Conservation (phyloP, 2,888 invertebrate species). For the Nasonia oneida region DNA sequence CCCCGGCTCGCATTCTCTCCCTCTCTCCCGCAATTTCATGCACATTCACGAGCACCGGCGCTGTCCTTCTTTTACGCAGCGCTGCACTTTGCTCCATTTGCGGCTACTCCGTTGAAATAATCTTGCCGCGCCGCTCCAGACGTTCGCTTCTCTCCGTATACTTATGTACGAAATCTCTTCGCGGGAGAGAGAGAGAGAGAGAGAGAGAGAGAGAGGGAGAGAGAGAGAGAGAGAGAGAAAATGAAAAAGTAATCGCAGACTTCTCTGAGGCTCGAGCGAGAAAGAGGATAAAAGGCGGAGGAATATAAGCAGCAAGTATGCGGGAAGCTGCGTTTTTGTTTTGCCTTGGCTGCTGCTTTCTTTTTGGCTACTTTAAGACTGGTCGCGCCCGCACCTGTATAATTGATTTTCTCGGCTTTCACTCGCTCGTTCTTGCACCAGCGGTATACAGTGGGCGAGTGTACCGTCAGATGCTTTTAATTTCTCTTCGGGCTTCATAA, state of each 20-base stretch:
- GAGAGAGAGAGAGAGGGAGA: neutral
- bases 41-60: neutral
- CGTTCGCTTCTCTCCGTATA: neutral
- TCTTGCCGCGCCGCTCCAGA: conserved; percentile 18
- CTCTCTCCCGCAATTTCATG: conserved; percentile 28
- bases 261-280: conserved; percentile 20
- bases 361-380: too few species aligned
- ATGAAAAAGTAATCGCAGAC: conserved; percentile 55
- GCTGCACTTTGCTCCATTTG: conserved; percentile 47
- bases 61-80: conserved; percentile 25
- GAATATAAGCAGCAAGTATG: conserved; percentile 37
- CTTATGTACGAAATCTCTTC: conserved; percentile 39
- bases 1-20: too few species aligned
- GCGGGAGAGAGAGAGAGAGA: neutral
- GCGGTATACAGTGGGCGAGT: neutral
- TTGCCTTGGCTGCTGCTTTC: neutral
- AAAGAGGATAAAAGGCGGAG: conserved; percentile 30
- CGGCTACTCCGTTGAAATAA: conserved; percentile 43
- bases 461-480: neutral
- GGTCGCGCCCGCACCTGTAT: neutral
- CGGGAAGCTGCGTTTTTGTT: neutral
- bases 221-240: conserved; percentile 15
- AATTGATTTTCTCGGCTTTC: neutral
- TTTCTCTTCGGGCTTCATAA: neutral
- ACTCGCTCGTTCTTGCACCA: neutral